Evolutionary conservation across 2,113 vertebrate genomes (phyloP).

Genomic region (Pyxicephalus adspersus): DNA sequence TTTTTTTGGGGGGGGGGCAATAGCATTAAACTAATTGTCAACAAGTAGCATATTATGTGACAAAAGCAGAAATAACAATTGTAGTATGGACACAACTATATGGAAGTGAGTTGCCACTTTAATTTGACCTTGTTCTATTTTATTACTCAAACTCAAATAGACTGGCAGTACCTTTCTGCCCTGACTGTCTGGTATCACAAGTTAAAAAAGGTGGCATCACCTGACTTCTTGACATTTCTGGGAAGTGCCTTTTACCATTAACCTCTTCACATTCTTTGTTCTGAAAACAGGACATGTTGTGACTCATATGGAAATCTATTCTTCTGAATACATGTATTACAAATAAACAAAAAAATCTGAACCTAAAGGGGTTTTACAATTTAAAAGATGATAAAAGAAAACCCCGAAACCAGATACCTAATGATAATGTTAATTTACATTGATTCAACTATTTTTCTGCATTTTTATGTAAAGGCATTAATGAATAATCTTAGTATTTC

Average conservation of each 20-base stretch:
- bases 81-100: no score
- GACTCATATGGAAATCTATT: background rate
- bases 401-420: no score
- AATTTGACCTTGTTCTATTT: constrained; percentile 9
- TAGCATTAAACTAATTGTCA: no score
- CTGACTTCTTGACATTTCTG: background rate
- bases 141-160: constrained; percentile 13
- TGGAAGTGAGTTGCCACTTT: background rate
- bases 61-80: no score
- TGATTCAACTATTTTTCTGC: no score
- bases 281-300: background rate
- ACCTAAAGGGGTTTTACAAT: no score
- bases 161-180: constrained; percentile 31
- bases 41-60: no score
- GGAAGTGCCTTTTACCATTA: constrained; percentile 10
- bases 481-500: no score
- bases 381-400: no score
- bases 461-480: no score
- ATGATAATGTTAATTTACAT: no score
- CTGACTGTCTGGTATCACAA: background rate
- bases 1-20: no score
- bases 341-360: background rate
- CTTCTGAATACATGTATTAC: background rate
- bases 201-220: constrained; percentile 25
- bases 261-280: background rate